These are phyloP conservation scores for Tamandua tetradactyla DNA, from an alignment of 2,797 vertebrate species.

Conservation along the genomic window DNA sequence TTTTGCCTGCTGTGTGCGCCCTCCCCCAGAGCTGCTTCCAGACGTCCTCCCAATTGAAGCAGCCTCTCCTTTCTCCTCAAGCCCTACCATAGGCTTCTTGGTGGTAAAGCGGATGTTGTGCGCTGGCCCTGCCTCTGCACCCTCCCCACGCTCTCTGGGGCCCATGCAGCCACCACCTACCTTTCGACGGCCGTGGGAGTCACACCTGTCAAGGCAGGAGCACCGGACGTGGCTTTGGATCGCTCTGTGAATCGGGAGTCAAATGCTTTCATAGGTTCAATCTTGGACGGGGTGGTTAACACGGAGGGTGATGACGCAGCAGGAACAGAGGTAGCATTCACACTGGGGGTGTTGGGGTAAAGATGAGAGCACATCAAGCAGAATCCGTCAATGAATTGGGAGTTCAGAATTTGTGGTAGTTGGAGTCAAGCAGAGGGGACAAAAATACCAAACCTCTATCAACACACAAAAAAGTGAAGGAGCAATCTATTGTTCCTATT, in stretches of 20 bases:
- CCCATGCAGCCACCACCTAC: slow-evolving; percentile 80
- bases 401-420: background rate
- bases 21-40: background rate
- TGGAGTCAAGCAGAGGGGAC: background rate
- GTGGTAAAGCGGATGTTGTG: background rate
- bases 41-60: background rate
- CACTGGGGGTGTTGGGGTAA: slow-evolving; percentile 70
- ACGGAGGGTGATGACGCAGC: slow-evolving; percentile 80
- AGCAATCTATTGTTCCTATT: background rate
- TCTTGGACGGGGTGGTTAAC: slow-evolving; percentile 90
- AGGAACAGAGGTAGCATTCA: slow-evolving; percentile 85
- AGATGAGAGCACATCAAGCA: slow-evolving; percentile 12
- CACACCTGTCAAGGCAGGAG: slow-evolving; percentile 87
- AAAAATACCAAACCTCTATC: slow-evolving; percentile 1
- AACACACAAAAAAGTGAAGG: background rate
- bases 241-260: slow-evolving; percentile 98
- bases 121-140: background rate
- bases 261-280: slow-evolving; percentile 98
- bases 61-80: background rate
- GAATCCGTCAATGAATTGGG: background rate
- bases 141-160: background rate
- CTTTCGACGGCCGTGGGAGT: slow-evolving; percentile 91
- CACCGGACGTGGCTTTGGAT: slow-evolving; percentile 95
- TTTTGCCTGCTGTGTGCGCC: background rate
- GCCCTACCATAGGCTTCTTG: background rate